phyloP scores from a whole-genome alignment of 1,140 invertebrate genomes.

The Druon quercuslanigerum region DNA sequence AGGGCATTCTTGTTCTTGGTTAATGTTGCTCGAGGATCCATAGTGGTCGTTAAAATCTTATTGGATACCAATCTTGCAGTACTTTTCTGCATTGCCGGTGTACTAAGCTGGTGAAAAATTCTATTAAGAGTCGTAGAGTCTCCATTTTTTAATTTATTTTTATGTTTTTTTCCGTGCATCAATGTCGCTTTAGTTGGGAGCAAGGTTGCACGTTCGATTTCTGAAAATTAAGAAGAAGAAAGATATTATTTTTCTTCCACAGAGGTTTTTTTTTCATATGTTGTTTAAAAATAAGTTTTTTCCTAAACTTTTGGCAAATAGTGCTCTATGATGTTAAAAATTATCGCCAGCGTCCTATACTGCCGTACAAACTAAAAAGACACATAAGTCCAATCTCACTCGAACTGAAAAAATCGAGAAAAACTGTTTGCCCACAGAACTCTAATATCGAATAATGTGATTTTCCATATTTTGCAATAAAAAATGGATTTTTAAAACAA shows the following conservation, averaged over 20 bases:
- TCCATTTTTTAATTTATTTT: slow-evolving; percentile 56
- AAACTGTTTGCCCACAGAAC: no score
- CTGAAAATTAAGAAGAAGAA: slow-evolving; percentile 66
- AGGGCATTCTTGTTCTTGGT: slow-evolving; percentile 66
- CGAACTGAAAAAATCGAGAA: no score
- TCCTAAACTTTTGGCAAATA: no score
- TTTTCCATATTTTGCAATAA: no score
- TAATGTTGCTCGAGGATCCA: slow-evolving; percentile 65
- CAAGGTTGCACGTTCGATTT: slow-evolving; percentile 78
- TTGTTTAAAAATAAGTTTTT: no score
- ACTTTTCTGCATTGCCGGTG: slow-evolving; percentile 69
- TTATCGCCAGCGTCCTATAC: no score
- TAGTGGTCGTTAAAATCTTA: slow-evolving; percentile 71
- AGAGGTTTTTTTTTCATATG: no score
- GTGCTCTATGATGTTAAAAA: no score
- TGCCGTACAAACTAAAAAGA: no score
- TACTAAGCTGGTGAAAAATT: slow-evolving; percentile 64
- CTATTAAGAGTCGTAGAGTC: slow-evolving; percentile 61
- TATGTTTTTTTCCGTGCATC: slow-evolving; percentile 67
- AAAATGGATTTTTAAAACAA: no score
- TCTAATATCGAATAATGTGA: no score
- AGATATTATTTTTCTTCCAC: slow-evolving; percentile 22
- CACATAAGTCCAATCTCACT: no score
- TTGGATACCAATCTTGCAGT: slow-evolving; percentile 60
- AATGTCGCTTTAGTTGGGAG: slow-evolving; percentile 75